Percentiles rank a stretch among this genome's conserved stretches.
Conservation (phyloP, 2,113 vertebrate genomes). For the Pteropus alecto region DNA sequence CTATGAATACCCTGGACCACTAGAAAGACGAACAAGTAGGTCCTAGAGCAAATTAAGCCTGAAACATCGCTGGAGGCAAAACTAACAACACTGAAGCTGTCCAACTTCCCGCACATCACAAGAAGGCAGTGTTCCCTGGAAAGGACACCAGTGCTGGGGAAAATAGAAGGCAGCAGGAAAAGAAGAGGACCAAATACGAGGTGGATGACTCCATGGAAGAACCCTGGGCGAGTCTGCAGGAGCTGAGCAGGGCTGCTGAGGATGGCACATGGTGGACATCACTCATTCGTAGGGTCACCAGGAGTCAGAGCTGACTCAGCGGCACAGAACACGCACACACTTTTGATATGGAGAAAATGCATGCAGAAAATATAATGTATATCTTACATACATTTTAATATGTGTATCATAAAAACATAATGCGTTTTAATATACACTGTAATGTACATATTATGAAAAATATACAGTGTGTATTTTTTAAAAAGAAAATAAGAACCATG, state of each 20-base stretch:
- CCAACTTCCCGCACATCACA: background rate
- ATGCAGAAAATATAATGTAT: background rate
- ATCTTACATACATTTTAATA: background rate
- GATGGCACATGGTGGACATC: background rate
- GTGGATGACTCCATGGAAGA: background rate
- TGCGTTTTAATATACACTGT: background rate
- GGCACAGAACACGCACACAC: background rate
- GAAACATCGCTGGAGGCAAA: background rate
- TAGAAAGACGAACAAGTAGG: too few species aligned
- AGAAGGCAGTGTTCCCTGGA: background rate
- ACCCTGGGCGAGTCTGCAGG: background rate
- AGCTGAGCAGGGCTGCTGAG: background rate
- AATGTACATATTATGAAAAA: background rate
- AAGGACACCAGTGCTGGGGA: background rate
- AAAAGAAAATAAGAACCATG: background rate
- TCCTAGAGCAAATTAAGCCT: background rate
- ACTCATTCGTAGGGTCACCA: too few species aligned
- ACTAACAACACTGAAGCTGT: background rate
- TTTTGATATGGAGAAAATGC: constrained; percentile 27
- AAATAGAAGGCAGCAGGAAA: background rate
- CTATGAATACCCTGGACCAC: background rate
- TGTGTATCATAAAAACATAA: background rate
- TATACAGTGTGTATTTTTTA: background rate
- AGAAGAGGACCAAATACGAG: background rate
- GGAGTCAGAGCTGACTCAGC: background rate